These are phyloP conservation scores for Meteorus sp. DNA, from an alignment of 1,140 invertebrate species.

Conservation along the genomic window DNA sequence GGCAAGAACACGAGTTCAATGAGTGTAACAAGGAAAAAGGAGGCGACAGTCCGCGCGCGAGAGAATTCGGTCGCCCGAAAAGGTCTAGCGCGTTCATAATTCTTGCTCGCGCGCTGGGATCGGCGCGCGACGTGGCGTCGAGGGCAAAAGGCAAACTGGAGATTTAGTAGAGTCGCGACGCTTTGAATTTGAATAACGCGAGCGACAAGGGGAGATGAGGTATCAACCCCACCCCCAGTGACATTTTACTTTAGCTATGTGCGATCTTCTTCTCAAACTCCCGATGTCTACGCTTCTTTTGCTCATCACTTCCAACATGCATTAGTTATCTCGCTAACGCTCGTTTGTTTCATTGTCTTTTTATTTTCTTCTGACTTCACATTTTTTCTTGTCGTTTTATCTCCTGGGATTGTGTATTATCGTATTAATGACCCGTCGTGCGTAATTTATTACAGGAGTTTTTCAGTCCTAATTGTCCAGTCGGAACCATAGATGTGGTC, in stretches of 20 bases:
- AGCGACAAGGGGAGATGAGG: conserved; percentile 24
- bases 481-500: background rate
- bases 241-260: conserved; percentile 25
- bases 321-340: too few relatives aligned
- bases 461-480: too few relatives aligned
- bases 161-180: conserved; percentile 27
- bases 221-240: conserved; percentile 25
- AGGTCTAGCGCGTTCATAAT: conserved; percentile 24
- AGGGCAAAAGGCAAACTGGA: conserved; percentile 17
- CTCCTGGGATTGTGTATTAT: too few relatives aligned
- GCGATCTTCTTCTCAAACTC: too few relatives aligned
- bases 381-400: conserved; percentile 1
- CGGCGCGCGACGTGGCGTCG: conserved; percentile 17
- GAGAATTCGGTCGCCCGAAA: conserved; percentile 1
- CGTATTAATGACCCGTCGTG: too few relatives aligned
- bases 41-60: too few relatives aligned
- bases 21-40: too few relatives aligned
- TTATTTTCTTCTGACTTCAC: background rate
- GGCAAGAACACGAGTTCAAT: too few relatives aligned
- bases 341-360: conserved; percentile 4
- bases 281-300: conserved; percentile 7
- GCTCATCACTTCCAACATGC: background rate
- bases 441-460: too few relatives aligned
- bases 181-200: conserved; percentile 30
- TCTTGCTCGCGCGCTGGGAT: conserved; percentile 19